Conservation (phyloP, 2,113 vertebrate species). For the Podarcis raffonei region DNA sequence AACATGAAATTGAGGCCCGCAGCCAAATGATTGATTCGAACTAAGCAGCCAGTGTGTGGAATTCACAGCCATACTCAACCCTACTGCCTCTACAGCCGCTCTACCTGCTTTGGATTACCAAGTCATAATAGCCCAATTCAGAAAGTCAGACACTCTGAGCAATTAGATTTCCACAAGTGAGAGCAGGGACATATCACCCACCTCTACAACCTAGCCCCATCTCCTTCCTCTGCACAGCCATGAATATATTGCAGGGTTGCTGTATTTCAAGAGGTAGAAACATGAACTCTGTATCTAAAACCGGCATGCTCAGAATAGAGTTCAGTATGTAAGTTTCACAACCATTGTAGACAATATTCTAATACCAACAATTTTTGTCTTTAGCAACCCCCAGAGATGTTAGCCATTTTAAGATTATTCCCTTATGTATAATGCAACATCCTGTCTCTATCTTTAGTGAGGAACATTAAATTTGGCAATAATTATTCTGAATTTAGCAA, state of each 20-base stretch:
- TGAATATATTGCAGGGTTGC: no score
- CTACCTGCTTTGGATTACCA: not conserved
- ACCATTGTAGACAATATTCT: not conserved
- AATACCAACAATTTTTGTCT: not conserved
- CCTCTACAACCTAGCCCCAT: no score
- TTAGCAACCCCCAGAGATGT: not conserved
- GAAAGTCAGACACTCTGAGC: not conserved
- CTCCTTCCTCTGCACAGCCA: no score
- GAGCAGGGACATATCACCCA: no score
- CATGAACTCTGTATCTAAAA: not conserved
- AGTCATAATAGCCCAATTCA: not conserved
- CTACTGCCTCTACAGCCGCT: not conserved
- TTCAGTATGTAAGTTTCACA: not conserved
- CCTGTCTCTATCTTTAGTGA: not conserved
- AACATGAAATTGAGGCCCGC: not conserved
- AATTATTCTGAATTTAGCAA: slow-evolving; percentile 56
- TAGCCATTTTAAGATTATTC: not conserved
- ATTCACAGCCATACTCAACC: not conserved
- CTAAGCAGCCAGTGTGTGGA: not conserved
- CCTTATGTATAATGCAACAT: not conserved
- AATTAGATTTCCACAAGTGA: not conserved
- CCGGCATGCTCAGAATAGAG: not conserved
- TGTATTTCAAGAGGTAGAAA: no score
- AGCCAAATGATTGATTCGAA: not conserved
- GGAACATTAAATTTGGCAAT: slow-evolving; percentile 45